Evolutionary conservation across 2,888 invertebrate genomes (phyloP), one percentile per base, ranked within the genome.

Genomic region (Ligdia adustata): DNA sequence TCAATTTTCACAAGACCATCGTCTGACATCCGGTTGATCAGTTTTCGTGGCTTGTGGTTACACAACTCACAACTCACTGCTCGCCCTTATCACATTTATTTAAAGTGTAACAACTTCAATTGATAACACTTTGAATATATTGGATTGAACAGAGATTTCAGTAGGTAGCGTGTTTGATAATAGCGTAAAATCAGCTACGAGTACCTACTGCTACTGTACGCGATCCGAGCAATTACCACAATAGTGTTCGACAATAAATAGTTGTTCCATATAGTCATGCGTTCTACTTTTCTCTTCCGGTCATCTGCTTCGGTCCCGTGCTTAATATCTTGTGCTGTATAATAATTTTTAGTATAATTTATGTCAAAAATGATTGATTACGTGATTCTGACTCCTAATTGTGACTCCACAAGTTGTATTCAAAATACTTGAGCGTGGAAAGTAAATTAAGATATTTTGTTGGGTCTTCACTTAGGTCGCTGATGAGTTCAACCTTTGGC

Each of bases 51-150:
- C 55, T 54, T 45, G 53, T 52, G 55, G 51, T 52, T 60, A 62
- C 62, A 64, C 57, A 67, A 22, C 73, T 75, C 39, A 52, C 50
- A 50, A 65, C 73, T 75, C 69, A 70, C 67, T 68, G 69, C 60
- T 62, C 62, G 64, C 64, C 72, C 66, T 76, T 77, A 76, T 76
- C 76, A 64, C 65, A 67, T 69, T 64, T 75, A 66, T 73, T 72
- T 68, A 70, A 69, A 71, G 64, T 71, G 68, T 68, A 68, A 71
- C 66, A 70, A 71, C 63, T 69, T 47, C 48, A 51, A 60, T 60
- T 66, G 75, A 75, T 76, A 77, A 70, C 65, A 60, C 60, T 56
- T 55, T 65, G 69, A 69, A 67, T 69, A 51, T 67, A 68, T 69
- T 66, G 62, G 60, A 68, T 70, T 62, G 60, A 62, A 68, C 71